Percentiles rank a stretch among this genome's conserved stretches.
Conservation (phyloP, 2,888 invertebrate species). For the Eupithecia pulchellata region DNA sequence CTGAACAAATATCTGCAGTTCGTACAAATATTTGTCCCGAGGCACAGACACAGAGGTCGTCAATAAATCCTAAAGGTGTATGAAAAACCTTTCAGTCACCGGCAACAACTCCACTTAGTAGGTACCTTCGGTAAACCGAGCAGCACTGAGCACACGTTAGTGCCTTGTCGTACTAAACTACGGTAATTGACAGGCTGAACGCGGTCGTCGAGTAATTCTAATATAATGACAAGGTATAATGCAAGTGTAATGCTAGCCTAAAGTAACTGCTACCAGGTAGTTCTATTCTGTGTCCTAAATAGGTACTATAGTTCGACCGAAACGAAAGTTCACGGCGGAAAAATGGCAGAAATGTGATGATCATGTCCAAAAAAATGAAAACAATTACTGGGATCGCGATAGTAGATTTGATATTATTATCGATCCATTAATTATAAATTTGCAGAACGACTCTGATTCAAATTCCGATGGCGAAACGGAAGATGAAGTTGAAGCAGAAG, state of each 20-base stretch:
- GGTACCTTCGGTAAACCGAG: not conserved
- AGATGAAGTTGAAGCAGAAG: too few relatives aligned
- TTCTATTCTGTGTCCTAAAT: not conserved
- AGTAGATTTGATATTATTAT: too few relatives aligned
- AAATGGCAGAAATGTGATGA: too few relatives aligned
- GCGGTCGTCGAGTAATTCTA: not conserved
- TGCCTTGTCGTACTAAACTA: not conserved
- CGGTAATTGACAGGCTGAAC: not conserved
- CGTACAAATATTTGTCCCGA: too few relatives aligned
- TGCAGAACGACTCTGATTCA: too few relatives aligned
- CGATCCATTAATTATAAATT: too few relatives aligned
- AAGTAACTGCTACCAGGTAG: not conserved
- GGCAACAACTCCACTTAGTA: not conserved
- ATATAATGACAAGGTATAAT: not conserved
- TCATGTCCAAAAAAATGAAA: too few relatives aligned
- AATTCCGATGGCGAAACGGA: too few relatives aligned
- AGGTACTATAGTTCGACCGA: not conserved
- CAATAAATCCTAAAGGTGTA: not conserved
- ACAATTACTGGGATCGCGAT: too few relatives aligned
- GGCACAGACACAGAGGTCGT: too few relatives aligned
- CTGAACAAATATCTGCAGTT: too few relatives aligned
- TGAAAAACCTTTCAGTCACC: not conserved
- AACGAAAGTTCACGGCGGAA: too few relatives aligned
- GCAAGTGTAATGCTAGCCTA: not conserved
- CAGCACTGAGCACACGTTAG: not conserved